phyloP scores from a whole-genome alignment of 2,888 invertebrate species.

The Ptilodon capucinus region DNA sequence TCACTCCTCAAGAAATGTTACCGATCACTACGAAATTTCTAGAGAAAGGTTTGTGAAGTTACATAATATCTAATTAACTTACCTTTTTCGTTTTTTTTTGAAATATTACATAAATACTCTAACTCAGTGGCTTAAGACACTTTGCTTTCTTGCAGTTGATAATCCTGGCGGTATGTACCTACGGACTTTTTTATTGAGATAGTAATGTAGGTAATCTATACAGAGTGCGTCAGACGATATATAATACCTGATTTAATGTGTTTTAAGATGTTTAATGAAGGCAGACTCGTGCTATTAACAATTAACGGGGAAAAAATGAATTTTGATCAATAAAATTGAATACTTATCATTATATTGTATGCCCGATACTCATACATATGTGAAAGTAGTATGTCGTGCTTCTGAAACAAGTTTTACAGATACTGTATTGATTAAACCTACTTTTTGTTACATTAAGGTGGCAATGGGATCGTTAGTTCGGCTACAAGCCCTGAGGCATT shows the following conservation, averaged over 20 bases:
- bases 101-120: neutral
- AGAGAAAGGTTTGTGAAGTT: slow-evolving; percentile 42
- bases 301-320: too few relatives aligned
- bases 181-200: too few relatives aligned
- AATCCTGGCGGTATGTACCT: slow-evolving; percentile 41
- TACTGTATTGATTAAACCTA: neutral
- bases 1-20: slow-evolving; percentile 54
- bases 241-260: too few relatives aligned
- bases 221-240: too few relatives aligned
- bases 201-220: too few relatives aligned
- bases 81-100: neutral
- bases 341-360: too few relatives aligned
- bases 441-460: slow-evolving; percentile 35
- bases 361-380: too few relatives aligned
- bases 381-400: too few relatives aligned
- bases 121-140: neutral
- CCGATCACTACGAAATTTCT: slow-evolving; percentile 48
- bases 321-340: too few relatives aligned
- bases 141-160: slow-evolving; percentile 36
- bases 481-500: slow-evolving; percentile 44
- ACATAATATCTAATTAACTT: neutral
- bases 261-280: too few relatives aligned
- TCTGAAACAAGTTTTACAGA: neutral
- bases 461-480: slow-evolving; percentile 60
- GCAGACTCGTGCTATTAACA: too few relatives aligned